Evolutionary conservation across 2,888 invertebrate genomes (phyloP).

Genomic region (Syritta pipiens): DNA sequence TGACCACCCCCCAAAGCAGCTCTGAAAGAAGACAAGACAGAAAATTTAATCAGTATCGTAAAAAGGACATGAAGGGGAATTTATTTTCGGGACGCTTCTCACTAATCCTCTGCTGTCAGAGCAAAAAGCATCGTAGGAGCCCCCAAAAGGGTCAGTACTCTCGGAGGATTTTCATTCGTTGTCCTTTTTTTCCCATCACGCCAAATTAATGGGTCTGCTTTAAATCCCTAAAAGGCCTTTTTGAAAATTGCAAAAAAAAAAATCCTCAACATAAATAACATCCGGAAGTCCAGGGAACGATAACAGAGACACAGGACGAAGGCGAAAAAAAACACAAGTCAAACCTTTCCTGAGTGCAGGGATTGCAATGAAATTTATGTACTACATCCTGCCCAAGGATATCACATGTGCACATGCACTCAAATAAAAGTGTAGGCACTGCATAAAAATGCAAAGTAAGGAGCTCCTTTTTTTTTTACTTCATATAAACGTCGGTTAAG

Average conservation of each 20-base stretch:
- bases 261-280: slow-evolving; percentile 36
- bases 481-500: too few relatives aligned
- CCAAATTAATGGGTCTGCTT: too few relatives aligned
- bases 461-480: too few relatives aligned
- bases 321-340: slow-evolving; percentile 9
- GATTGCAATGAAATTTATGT: slow-evolving; percentile 26
- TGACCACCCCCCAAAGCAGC: slow-evolving; percentile 77
- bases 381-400: background rate
- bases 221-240: too few relatives aligned
- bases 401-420: background rate
- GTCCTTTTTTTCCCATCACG: too few relatives aligned
- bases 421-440: background rate
- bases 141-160: too few relatives aligned
- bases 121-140: too few relatives aligned
- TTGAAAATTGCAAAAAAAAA: too few relatives aligned
- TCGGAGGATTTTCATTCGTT: too few relatives aligned
- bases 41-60: slow-evolving; percentile 14
- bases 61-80: background rate
- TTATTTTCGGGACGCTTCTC: too few relatives aligned
- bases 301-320: slow-evolving; percentile 31
- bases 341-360: background rate
- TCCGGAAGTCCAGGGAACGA: slow-evolving; percentile 38
- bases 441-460: too few relatives aligned
- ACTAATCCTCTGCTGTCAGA: too few relatives aligned
- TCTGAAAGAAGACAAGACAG: slow-evolving; percentile 72